A percentile compares a stretch with the other conserved stretches of the same genome.
Evolutionary conservation across 2,888 invertebrate genomes (phyloP).

Genomic region (Epinotia bilunana): DNA sequence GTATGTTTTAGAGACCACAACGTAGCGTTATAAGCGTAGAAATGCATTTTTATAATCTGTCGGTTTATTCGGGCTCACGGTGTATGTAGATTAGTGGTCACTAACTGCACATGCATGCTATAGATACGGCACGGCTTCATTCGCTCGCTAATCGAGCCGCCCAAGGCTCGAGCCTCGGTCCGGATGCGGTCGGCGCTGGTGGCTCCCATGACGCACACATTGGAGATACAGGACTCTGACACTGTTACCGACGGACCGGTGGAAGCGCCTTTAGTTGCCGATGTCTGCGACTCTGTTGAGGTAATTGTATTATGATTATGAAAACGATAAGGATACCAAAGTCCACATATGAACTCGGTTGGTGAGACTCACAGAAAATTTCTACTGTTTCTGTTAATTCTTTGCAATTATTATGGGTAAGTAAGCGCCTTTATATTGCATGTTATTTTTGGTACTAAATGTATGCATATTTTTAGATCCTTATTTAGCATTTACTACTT

Average conservation of each 20-base stretch:
- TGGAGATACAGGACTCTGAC: not conserved
- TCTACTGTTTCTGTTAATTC: no score
- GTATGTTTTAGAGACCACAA: no score
- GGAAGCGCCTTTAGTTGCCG: not conserved
- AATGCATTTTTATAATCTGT: no score
- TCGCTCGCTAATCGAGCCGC: conserved; percentile 55
- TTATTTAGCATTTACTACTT: not conserved
- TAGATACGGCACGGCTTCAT: conserved; percentile 67
- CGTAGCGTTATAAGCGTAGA: no score
- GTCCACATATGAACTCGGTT: no score
- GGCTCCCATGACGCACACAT: conserved; percentile 20
- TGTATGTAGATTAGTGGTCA: not conserved
- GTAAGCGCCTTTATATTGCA: not conserved
- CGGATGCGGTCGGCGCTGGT: conserved; percentile 62
- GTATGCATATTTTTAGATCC: not conserved
- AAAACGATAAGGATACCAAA: no score
- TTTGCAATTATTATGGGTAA: no score
- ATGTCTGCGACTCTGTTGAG: not conserved
- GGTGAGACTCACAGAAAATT: no score
- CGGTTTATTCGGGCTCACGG: no score
- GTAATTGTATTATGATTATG: no score
- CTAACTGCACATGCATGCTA: conserved; percentile 57
- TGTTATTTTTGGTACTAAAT: not conserved
- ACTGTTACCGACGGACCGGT: not conserved
- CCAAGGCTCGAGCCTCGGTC: conserved; percentile 55